phyloP scores from a whole-genome alignment of 2,797 vertebrate species.

The Bryconaethiops microstoma region DNA sequence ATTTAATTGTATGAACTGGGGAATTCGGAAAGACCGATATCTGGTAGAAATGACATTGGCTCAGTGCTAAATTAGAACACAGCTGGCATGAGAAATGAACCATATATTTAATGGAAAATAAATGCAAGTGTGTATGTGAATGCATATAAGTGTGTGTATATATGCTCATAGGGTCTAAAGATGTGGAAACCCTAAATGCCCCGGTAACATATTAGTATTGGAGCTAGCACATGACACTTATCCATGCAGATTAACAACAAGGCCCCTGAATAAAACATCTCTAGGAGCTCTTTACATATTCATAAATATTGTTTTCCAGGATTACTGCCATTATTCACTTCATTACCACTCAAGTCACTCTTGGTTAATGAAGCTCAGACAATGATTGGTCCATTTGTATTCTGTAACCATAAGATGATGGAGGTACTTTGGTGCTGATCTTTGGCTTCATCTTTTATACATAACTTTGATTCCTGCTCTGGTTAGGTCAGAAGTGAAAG shows the following conservation, averaged over 20 bases:
- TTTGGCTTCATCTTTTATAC: constrained; percentile 50
- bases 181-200: constrained; percentile 40
- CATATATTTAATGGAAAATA: constrained; percentile 10
- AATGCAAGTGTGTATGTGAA: constrained; percentile 14
- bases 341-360: constrained; percentile 50
- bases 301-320: constrained; percentile 57
- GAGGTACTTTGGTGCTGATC: constrained; percentile 41
- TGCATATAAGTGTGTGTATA: constrained; percentile 30
- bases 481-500: constrained; percentile 32
- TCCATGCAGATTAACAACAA: constrained; percentile 58
- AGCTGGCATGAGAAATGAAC: constrained; percentile 21
- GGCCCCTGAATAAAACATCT: constrained; percentile 61
- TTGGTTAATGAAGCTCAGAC: constrained; percentile 53
- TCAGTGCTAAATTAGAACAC: not conserved
- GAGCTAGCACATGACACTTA: constrained; percentile 59
- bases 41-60: not conserved
- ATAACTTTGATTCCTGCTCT: constrained; percentile 33
- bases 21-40: not conserved
- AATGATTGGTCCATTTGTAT: constrained; percentile 46
- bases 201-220: constrained; percentile 60
- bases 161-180: constrained; percentile 40
- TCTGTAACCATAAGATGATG: constrained; percentile 45
- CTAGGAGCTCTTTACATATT: constrained; percentile 50
- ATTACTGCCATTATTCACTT: constrained; percentile 49
- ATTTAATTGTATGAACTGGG: not conserved